Conservation (phyloP, 2,888 invertebrate genomes). For the Tipula lateralis region DNA sequence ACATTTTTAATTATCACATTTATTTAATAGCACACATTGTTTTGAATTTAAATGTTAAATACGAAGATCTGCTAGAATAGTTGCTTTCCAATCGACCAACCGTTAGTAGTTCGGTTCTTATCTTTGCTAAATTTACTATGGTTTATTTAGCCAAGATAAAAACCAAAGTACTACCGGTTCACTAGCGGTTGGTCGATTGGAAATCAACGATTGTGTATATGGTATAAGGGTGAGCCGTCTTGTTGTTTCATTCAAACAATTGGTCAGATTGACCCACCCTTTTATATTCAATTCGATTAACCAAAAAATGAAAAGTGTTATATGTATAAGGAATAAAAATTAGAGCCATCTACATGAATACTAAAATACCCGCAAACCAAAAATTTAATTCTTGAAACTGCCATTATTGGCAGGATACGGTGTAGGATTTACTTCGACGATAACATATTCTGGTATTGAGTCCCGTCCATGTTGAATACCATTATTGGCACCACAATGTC, state of each 20-base stretch:
- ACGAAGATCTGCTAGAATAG: too few species aligned
- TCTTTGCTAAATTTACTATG: too few species aligned
- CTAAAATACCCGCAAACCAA: background rate
- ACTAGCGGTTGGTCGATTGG: too few species aligned
- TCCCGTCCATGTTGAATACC: constrained; percentile 49
- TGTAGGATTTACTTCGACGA: constrained; percentile 52
- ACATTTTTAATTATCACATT: background rate
- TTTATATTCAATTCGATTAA: background rate
- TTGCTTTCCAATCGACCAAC: too few species aligned
- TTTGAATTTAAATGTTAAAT: background rate
- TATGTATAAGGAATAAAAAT: background rate
- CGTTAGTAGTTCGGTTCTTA: too few species aligned
- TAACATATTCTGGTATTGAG: constrained; percentile 55
- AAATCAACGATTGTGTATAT: too few species aligned
- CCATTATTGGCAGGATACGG: constrained; percentile 37
- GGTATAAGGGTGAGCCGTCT: too few species aligned
- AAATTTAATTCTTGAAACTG: constrained; percentile 33
- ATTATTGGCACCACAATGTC: constrained; percentile 50
- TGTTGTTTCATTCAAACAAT: too few species aligned
- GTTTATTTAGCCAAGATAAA: too few species aligned
- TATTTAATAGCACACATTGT: background rate
- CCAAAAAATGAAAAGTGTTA: background rate
- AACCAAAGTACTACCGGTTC: too few species aligned
- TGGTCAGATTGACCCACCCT: background rate
- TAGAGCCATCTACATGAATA: background rate